Evolutionary conservation across 2,888 invertebrate genomes (phyloP).

Genomic region (Coronaproctus castanopsis): DNA sequence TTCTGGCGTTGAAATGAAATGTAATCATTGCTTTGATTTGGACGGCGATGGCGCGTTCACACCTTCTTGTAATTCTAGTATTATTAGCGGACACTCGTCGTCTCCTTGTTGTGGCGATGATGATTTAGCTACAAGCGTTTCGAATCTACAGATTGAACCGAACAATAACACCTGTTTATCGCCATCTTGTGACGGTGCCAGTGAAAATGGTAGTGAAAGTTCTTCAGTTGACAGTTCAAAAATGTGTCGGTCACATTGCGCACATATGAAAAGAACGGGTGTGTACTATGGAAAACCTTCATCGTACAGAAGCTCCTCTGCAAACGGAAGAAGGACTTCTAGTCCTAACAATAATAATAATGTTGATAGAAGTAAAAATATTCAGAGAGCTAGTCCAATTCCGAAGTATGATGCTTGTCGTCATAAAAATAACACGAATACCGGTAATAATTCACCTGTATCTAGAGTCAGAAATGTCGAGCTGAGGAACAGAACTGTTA

Average conservation of each 20-base stretch:
- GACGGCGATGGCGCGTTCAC: neutral
- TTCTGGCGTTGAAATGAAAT: conserved; percentile 11
- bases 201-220: conserved; percentile 13
- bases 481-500: neutral
- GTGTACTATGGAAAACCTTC: neutral
- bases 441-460: neutral
- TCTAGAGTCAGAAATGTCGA: neutral
- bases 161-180: conserved; percentile 2
- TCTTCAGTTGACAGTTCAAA: conserved; percentile 8
- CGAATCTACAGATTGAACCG: neutral
- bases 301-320: neutral
- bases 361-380: neutral
- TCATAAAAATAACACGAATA: neutral
- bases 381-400: neutral
- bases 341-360: neutral
- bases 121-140: conserved; percentile 2
- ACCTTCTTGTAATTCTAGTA: neutral
- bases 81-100: conserved; percentile 7
- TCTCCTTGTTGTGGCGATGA: neutral
- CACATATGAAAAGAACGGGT: neutral
- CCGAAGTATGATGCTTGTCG: neutral
- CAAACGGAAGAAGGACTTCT: neutral
- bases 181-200: conserved; percentile 11
- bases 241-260: conserved; percentile 4
- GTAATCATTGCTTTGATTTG: neutral